Conservation (phyloP, 2,888 invertebrate species). For the Leptopterna dolabrata region DNA sequence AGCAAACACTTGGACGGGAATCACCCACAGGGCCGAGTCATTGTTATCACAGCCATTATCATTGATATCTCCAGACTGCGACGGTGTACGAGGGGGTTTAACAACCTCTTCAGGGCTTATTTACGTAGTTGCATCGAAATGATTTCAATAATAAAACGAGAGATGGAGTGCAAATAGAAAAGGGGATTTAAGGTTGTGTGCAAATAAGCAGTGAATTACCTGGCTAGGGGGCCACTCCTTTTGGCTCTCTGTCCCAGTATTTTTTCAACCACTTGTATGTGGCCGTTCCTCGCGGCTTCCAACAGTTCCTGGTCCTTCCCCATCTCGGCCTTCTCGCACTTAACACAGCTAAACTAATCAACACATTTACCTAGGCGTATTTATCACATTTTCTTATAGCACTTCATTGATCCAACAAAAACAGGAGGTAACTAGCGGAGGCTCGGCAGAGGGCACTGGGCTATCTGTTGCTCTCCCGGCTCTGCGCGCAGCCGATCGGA, state of each 20-base stretch:
- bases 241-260: conserved; percentile 88
- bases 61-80: conserved; percentile 5
- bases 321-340: conserved; percentile 71
- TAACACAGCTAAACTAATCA: conserved; percentile 28
- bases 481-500: conserved; percentile 28
- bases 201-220: conserved; percentile 70
- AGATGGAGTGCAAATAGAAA: background rate
- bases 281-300: conserved; percentile 94
- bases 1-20: background rate
- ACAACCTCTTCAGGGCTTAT: background rate
- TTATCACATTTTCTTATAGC: conserved; percentile 58
- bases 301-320: conserved; percentile 97
- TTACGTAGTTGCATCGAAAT: background rate
- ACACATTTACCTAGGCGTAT: background rate
- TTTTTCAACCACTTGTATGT: conserved; percentile 88
- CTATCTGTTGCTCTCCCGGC: conserved; percentile 25
- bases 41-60: conserved; percentile 48
- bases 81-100: background rate
- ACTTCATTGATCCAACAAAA: conserved; percentile 63
- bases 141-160: background rate
- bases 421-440: conserved; percentile 56
- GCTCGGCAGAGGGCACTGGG: conserved; percentile 58
- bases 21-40: background rate
- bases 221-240: conserved; percentile 93
- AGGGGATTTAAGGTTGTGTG: background rate